Evolutionary conservation across 2,797 vertebrate species (phyloP), one percentile per base, ranked within the genome.

Genomic region (Diplodus puntazzo): DNA sequence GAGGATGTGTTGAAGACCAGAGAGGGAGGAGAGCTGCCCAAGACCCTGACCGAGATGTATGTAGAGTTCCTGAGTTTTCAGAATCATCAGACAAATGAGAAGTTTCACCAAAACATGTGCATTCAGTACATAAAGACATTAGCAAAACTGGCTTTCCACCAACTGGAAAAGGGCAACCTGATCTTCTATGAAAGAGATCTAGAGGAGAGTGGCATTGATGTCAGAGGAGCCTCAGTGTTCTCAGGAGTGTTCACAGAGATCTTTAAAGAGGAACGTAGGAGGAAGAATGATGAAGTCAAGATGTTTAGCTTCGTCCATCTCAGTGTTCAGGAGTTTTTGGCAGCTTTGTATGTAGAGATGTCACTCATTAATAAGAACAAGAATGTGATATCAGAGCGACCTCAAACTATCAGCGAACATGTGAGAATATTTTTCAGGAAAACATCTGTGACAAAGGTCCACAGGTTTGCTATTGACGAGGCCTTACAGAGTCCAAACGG

Each of bases 181-280:
- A 86, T 57, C 43, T 45, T 45, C 43, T 45, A 45, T 45, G 43
- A 45, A 13, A 45, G 13, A 45, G 43, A 45, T 45, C 61, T 86
- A 10, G 55, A 6, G 21, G 8, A 60, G 58, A 42, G 52, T 13
- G 52, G 52, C 21, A 23, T 53, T 53, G 52, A 58, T 58, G 5
- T 58, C 55, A 58, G 55, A 11, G 55, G 10, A 58, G 55, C 55
- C 55, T 58, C 55, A 0, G 42, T 80, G 27, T 74, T 14, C 43
- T 80, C 84, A 13, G 84, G 80, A 52, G 66, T 86, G 11, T 86
- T 86, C 70, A 83, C 84, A 34, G 66, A 86, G 54, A 75, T 80
- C 76, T 85, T 85, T 62, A 85, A 48, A 62, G 69, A 58, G 27
- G 61, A 53, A 53, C 21, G 11, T 16, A 25, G 73, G 55, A 69